Conservation (phyloP, 2,797 vertebrate species). For the Ambastaia sidthimunki region DNA sequence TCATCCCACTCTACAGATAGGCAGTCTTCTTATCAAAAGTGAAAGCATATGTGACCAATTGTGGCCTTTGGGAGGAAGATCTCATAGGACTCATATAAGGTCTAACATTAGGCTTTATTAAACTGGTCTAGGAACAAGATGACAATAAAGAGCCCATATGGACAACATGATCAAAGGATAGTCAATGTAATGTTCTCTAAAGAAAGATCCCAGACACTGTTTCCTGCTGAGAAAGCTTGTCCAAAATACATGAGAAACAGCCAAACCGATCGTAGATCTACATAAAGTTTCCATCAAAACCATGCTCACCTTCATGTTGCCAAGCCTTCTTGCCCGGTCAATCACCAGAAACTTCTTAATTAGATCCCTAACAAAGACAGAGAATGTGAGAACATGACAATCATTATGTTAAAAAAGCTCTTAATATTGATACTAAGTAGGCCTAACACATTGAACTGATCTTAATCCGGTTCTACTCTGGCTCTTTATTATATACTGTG, state of each 20-base stretch:
- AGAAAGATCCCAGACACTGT: conserved; percentile 2
- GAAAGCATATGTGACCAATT: conserved; percentile 28
- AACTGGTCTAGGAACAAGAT: conserved; percentile 9
- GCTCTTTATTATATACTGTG: too few relatives aligned
- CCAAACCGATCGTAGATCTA: not conserved
- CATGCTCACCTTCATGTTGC: conserved; percentile 94
- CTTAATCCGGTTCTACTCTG: too few relatives aligned
- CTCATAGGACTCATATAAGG: conserved; percentile 7
- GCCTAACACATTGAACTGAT: not conserved
- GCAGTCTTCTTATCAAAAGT: conserved; percentile 14
- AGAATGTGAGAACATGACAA: not conserved
- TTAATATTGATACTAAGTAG: not conserved
- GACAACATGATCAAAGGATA: not conserved
- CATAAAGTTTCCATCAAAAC: not conserved
- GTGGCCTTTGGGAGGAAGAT: conserved; percentile 8
- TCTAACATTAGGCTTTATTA: conserved; percentile 1
- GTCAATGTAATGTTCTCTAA: not conserved
- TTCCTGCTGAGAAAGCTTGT: conserved; percentile 17
- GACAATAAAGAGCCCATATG: not conserved
- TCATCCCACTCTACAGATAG: conserved; percentile 18
- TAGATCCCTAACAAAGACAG: conserved; percentile 83
- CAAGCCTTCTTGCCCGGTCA: conserved; percentile 89
- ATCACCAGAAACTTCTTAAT: conserved; percentile 96
- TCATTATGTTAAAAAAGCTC: not conserved
- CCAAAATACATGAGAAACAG: not conserved